Percentiles rank a stretch among this genome's conserved stretches.
Conservation (phyloP, 2,797 vertebrate species). For the Pitangus sulphuratus region DNA sequence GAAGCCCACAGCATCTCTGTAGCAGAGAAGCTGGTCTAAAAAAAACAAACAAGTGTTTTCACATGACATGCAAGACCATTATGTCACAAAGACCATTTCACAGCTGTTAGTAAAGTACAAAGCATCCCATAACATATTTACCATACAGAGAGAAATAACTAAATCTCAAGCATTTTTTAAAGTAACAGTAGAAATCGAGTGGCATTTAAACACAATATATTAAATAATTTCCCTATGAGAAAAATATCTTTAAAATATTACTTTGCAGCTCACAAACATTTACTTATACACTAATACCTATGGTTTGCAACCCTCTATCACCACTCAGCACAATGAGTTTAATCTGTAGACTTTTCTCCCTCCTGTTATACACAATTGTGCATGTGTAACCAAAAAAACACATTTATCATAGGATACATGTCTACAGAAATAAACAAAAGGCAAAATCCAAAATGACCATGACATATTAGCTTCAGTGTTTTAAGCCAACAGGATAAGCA, state of each 20-base stretch:
- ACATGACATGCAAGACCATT: fast-evolving
- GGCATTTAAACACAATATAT: neutral
- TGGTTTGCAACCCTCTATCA: neutral
- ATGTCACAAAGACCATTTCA: neutral
- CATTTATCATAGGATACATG: neutral
- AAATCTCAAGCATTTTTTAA: neutral
- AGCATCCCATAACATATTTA: neutral
- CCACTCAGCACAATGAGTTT: neutral
- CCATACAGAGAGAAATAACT: neutral
- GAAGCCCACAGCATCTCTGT: neutral
- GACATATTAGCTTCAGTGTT: neutral
- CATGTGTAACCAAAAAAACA: neutral
- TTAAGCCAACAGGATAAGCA: neutral
- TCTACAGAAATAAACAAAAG: neutral
- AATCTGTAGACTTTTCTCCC: neutral
- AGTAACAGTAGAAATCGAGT: neutral
- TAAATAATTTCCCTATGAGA: neutral
- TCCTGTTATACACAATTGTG: neutral
- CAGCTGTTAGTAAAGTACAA: neutral
- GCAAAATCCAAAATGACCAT: neutral
- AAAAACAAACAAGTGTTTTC: neutral
- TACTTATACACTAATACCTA: neutral
- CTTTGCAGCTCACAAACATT: neutral
- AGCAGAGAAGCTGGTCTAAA: neutral
- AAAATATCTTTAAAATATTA: neutral